These are phyloP conservation scores for Diarsia dahlii DNA, from an alignment of 2,888 invertebrate species.

Conservation along the genomic window DNA sequence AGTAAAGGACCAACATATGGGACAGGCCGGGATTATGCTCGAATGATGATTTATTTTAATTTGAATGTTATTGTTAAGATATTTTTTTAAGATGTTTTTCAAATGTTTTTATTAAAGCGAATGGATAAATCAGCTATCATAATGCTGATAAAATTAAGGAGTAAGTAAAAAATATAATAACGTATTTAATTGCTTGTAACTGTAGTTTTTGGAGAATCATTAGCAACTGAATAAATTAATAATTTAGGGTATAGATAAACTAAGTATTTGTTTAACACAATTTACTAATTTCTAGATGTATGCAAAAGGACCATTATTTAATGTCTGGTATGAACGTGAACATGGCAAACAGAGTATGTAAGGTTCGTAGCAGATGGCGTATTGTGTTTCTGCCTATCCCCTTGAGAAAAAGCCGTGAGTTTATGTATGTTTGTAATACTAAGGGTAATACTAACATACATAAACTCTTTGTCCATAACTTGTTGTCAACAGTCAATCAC, in stretches of 20 bases:
- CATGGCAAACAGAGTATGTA: no score
- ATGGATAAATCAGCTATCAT: background rate
- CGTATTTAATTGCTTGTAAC: background rate
- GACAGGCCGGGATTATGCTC: conserved; percentile 3
- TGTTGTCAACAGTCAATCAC: background rate
- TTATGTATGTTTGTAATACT: no score
- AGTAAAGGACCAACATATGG: background rate
- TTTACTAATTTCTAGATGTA: background rate
- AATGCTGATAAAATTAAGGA: no score
- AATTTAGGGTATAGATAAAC: background rate
- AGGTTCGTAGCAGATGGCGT: no score
- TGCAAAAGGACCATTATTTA: background rate
- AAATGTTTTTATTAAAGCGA: conserved; percentile 54
- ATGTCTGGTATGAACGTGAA: no score
- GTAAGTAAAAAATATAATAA: no score
- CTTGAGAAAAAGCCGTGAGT: no score
- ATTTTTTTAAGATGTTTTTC: background rate
- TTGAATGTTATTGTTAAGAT: background rate
- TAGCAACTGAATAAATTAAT: conserved; percentile 8
- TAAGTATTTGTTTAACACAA: background rate
- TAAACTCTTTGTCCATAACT: background rate
- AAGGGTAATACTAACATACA: no score
- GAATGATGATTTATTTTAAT: background rate
- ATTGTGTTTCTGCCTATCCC: no score
- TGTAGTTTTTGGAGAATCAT: background rate